Evolutionary conservation across 64 coral and sea anemone species (phyloP), one percentile per base, ranked within the genome.

Genomic region (Pocillopora damicornis): DNA sequence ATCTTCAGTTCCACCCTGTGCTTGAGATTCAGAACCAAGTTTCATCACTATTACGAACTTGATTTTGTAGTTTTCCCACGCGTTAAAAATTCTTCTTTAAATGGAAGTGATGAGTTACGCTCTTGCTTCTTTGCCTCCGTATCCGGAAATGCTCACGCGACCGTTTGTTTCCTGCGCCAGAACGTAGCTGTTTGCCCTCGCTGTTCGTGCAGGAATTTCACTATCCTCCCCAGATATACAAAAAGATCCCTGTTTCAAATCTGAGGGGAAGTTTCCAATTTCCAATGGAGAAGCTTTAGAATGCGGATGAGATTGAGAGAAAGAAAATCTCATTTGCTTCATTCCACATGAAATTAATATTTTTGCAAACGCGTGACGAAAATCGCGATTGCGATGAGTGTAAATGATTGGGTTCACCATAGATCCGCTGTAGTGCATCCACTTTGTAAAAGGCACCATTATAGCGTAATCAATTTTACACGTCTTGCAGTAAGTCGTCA

Each of bases 341-440:
- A 63, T 63, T 73, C 83, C 83, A 26, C 83, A 88, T 1, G 79
- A 74, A 10, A 78, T 73, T 2, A 97, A 72, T 36, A 97, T 93
- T 56, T 93, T 93, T 0, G 76, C 15, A 58, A 97, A 97, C 5
- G 94, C 77, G 6, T 72, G 81, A 30, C 80, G 74, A 15, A 97
- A 97, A 11, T 97, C 94, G 38, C 35, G 71, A 73, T 97, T 97
- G n/a, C 94, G 72, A 63, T 97, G 89, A 5, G 94, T 97, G 77
- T 97, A 97, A 56, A 97, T 97, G 35, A 97, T 57, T 0, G 94
- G 94, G 22, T 97, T 97, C 0, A 97, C 94, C 91, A 93, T 88
- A 36, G 94, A 97, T 2, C 94, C 94, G 56, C 94, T 97, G 62
- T 97, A 97, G 36, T 97, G 94, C 94, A 97, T 97, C 94, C 94